phyloP scores from a whole-genome alignment of 2,113 vertebrate genomes.

The Pseudorhombus dupliciocellatus region DNA sequence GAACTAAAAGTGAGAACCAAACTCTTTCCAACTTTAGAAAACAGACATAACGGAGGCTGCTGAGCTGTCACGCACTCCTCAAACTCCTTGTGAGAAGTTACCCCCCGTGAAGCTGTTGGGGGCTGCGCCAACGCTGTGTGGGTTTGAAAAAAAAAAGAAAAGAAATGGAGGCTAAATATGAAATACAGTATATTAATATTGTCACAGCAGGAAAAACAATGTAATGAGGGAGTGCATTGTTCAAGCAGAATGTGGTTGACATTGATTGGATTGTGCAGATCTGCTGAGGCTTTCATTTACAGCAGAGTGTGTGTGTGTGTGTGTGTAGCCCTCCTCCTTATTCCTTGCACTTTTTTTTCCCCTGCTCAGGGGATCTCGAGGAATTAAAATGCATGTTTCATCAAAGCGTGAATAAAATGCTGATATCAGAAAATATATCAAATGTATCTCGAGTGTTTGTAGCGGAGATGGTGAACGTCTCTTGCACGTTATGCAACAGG shows the following conservation, averaged over 20 bases:
- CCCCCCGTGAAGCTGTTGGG: slow-evolving; percentile 25
- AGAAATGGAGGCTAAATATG: slow-evolving; percentile 18
- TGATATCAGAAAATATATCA: slow-evolving; percentile 66
- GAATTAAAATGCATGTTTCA: slow-evolving; percentile 69
- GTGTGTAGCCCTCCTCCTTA: slow-evolving; percentile 17
- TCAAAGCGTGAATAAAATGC: slow-evolving; percentile 66
- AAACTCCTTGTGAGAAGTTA: slow-evolving; percentile 21
- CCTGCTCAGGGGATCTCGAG: slow-evolving; percentile 49
- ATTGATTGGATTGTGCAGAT: slow-evolving; percentile 60
- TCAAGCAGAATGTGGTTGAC: slow-evolving; percentile 41
- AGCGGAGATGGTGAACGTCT: slow-evolving; percentile 38
- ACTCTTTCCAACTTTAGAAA: slow-evolving; percentile 33
- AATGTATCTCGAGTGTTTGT: slow-evolving; percentile 44
- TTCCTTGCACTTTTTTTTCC: slow-evolving; percentile 17
- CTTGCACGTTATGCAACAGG: slow-evolving; percentile 38
- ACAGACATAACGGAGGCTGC: slow-evolving; percentile 40
- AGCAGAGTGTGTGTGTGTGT: slow-evolving; percentile 16
- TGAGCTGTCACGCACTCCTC: slow-evolving; percentile 47
- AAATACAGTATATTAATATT: slow-evolving; percentile 36
- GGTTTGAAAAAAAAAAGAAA: slow-evolving; percentile 3
- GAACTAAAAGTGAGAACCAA: not conserved
- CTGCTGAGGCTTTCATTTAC: slow-evolving; percentile 57
- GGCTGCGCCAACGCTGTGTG: slow-evolving; percentile 15
- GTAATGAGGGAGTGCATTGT: slow-evolving; percentile 37
- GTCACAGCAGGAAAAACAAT: slow-evolving; percentile 36